phyloP scores from a whole-genome alignment of 2,113 vertebrate species.

The Ophthalmolycus amberensis region DNA sequence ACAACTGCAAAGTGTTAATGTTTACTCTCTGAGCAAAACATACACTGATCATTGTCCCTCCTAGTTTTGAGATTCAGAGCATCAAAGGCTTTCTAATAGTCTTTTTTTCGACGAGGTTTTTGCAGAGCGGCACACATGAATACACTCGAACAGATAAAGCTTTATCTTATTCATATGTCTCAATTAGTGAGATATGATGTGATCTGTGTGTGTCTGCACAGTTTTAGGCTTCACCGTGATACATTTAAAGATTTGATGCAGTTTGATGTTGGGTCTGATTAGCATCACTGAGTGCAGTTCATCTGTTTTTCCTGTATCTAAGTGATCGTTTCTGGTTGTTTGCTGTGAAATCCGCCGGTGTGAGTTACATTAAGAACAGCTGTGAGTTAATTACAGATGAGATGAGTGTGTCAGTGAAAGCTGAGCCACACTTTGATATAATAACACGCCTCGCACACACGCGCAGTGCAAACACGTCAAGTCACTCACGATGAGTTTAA shows the following conservation, averaged over 20 bases:
- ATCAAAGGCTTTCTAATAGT: not conserved
- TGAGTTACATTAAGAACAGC: constrained; percentile 64
- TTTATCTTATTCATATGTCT: not conserved
- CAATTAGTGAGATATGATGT: not conserved
- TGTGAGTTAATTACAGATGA: constrained; percentile 73
- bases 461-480: constrained; percentile 17
- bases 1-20: constrained; percentile 22
- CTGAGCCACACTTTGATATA: constrained; percentile 67
- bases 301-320: constrained; percentile 35
- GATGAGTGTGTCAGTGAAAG: constrained; percentile 69
- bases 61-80: not conserved
- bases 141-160: not conserved
- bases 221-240: not conserved
- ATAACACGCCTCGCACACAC: constrained; percentile 51
- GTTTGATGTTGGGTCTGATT: not conserved
- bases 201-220: not conserved
- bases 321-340: constrained; percentile 56
- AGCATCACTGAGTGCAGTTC: not conserved
- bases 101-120: not conserved
- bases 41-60: not conserved
- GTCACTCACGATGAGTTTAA: constrained; percentile 36
- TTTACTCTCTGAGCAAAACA: not conserved
- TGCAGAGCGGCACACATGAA: not conserved
- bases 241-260: not conserved
- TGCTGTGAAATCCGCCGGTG: constrained; percentile 54